Evolutionary conservation across 2,888 invertebrate species (phyloP), one percentile per base, ranked within the genome.

Genomic region (Drosophila conformis): DNA sequence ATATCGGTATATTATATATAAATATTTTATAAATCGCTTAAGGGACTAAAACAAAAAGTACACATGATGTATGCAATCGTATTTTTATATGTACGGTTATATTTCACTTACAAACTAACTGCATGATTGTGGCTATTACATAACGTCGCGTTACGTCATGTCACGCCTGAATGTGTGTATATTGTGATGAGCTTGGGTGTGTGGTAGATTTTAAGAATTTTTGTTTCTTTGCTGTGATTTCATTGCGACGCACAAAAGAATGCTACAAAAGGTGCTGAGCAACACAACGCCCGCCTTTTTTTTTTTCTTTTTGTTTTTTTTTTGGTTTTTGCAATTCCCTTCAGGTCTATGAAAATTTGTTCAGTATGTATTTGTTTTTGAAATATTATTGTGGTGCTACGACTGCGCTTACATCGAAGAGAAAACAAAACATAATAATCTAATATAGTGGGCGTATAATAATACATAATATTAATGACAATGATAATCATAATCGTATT

Each of bases 21-120:
- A 62, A 66, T 79, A 69, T 82, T 69, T 69, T 77, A 70, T 60
- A 76, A 76, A 76, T 69, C 25, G 56, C 73, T 68, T 73, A 78
- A 54, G 40, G 36, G 58, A 68, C 67, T 72, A 73, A 67, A 73
- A 73, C 68, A 73, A 78, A 74, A 60, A 52, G 65, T 67, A 62
- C 40, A 58, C 54, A 48, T 48, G 40, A 18, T 57, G n/a, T 40
- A 13, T 58, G n/a, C 61, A 57, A 18, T 58, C 11, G 36, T 53
- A 29, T 73, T 27, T 66, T 21, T 48, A 27, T 58, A 18, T 53
- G 25, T 69, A 40, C 42, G 40, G 53, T 31, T 61, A 51, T 65
- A 21, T 36, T 49, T 64, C 33, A 13, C 51, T 68, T 76, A 61
- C 21, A 35, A 48, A 31, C 68, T 58, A 64, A 33, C 52, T 64